A percentile compares a stretch with the other conserved stretches of the same genome.
These are phyloP conservation scores for Liparis tanakae DNA, from an alignment of 2,797 vertebrate species.

Conservation along the genomic window DNA sequence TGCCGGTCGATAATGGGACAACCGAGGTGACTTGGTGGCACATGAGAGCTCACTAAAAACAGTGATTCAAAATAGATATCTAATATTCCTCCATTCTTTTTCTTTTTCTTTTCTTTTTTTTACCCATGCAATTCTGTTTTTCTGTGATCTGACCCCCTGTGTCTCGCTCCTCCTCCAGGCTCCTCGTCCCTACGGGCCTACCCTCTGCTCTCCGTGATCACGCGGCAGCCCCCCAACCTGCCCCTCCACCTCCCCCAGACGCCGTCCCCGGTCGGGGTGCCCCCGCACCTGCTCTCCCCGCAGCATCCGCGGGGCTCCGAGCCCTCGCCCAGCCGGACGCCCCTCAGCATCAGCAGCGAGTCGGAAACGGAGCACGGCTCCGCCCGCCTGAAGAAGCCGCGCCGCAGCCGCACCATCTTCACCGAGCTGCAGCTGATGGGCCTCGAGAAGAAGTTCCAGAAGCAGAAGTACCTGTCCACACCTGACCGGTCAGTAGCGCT, in stretches of 20 bases:
- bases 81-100: background rate
- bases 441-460: slow-evolving; percentile 99
- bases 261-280: slow-evolving; percentile 44
- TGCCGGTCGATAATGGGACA: slow-evolving; percentile 57
- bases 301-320: slow-evolving; percentile 68
- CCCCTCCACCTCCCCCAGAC: slow-evolving; percentile 65
- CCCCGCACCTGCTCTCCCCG: slow-evolving; percentile 81
- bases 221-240: slow-evolving; percentile 86
- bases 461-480: slow-evolving; percentile 98
- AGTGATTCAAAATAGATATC: slow-evolving; percentile 28
- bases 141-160: slow-evolving; percentile 23
- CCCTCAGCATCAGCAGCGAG: slow-evolving; percentile 91
- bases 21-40: slow-evolving; percentile 37
- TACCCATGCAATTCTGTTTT: slow-evolving; percentile 28
- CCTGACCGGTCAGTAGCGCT: slow-evolving; percentile 90
- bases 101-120: slow-evolving; percentile 17
- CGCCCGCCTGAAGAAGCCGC: slow-evolving; percentile 90
- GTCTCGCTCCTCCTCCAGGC: slow-evolving; percentile 77
- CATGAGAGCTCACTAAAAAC: slow-evolving; percentile 40
- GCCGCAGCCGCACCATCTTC: slow-evolving; percentile 97
- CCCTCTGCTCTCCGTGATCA: slow-evolving; percentile 93
- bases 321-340: slow-evolving; percentile 78
- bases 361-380: slow-evolving; percentile 90
- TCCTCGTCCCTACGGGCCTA: slow-evolving; percentile 89
- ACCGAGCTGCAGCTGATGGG: slow-evolving; percentile 98